A percentile compares a stretch with the other conserved stretches of the same genome.
phyloP scores from a whole-genome alignment of 2,888 invertebrate species.

The Perizoma affinitatum region DNA sequence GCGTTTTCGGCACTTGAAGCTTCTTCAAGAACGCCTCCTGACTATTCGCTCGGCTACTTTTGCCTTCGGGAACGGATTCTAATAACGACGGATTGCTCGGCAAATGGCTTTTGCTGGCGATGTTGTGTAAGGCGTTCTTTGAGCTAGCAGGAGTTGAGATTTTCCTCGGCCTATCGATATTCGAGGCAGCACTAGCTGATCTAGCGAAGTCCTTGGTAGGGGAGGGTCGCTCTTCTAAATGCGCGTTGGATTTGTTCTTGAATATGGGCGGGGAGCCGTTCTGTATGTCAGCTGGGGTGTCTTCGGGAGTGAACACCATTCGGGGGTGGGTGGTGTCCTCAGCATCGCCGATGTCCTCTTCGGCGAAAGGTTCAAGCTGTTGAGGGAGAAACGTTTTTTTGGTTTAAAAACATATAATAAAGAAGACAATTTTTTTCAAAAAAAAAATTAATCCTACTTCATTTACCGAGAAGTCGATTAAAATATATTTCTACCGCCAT shows the following conservation, averaged over 20 bases:
- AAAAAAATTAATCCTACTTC: too few species aligned
- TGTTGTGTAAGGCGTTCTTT: slow-evolving; percentile 83
- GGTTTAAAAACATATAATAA: too few species aligned
- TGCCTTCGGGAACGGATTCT: slow-evolving; percentile 88
- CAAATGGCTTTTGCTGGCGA: slow-evolving; percentile 84
- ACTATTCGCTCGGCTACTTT: slow-evolving; percentile 63
- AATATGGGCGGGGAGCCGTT: slow-evolving; percentile 72
- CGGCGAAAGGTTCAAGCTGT: slow-evolving; percentile 70
- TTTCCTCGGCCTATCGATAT: slow-evolving; percentile 67
- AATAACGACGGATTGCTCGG: slow-evolving; percentile 86
- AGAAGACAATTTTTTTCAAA: too few species aligned
- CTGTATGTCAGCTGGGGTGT: slow-evolving; percentile 48
- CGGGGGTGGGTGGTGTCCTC: slow-evolving; percentile 57
- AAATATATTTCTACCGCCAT: too few species aligned
- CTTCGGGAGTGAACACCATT: slow-evolving; percentile 61
- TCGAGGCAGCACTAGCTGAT: slow-evolving; percentile 90
- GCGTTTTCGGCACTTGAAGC: slow-evolving; percentile 73
- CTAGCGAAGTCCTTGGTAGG: slow-evolving; percentile 77
- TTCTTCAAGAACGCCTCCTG: slow-evolving; percentile 72
- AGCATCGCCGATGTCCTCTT: slow-evolving; percentile 64
- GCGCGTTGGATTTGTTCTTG: slow-evolving; percentile 58
- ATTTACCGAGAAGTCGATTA: too few species aligned
- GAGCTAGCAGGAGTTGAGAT: slow-evolving; percentile 63
- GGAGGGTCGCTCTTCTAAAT: slow-evolving; percentile 52
- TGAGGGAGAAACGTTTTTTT: too few species aligned